A percentile compares a stretch with the other conserved stretches of the same genome.
Conservation (phyloP, 2,797 vertebrate genomes). For the Sebastes oblongus region DNA sequence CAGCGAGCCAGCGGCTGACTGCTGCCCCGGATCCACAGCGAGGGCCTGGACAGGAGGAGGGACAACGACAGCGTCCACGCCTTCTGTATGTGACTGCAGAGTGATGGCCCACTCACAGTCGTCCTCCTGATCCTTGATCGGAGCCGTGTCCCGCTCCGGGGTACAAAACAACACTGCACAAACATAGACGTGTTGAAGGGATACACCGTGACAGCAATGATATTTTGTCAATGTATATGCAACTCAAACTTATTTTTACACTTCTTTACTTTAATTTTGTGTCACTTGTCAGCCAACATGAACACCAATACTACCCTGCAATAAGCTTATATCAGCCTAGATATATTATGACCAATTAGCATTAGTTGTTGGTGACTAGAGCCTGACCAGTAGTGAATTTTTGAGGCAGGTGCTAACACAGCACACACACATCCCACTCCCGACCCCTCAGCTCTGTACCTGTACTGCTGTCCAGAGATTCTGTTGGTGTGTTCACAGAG, state of each 20-base stretch:
- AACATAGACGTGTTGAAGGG: not conserved
- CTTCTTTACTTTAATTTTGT: too few species aligned
- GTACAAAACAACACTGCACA: constrained; percentile 34
- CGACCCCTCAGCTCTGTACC: constrained; percentile 36
- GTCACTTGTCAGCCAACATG: too few species aligned
- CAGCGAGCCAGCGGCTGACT: not conserved
- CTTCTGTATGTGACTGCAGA: constrained; percentile 19
- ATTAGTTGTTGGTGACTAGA: not conserved
- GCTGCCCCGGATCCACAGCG: not conserved
- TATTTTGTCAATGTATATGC: too few species aligned
- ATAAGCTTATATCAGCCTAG: not conserved
- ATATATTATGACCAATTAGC: not conserved
- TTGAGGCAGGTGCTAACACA: not conserved
- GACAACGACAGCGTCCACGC: not conserved
- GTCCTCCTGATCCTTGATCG: constrained; percentile 16
- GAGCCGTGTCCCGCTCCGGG: constrained; percentile 3
- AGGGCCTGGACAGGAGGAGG: not conserved
- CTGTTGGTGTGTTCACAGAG: constrained; percentile 2
- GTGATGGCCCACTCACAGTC: constrained; percentile 52
- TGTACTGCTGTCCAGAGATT: constrained; percentile 48
- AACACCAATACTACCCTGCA: not conserved
- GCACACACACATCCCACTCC: too few species aligned
- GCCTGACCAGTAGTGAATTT: not conserved
- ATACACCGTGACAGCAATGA: not conserved
- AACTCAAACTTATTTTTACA: not conserved